phyloP scores from a whole-genome alignment of 2,113 vertebrate genomes.

The Macheiramphus alcinus region DNA sequence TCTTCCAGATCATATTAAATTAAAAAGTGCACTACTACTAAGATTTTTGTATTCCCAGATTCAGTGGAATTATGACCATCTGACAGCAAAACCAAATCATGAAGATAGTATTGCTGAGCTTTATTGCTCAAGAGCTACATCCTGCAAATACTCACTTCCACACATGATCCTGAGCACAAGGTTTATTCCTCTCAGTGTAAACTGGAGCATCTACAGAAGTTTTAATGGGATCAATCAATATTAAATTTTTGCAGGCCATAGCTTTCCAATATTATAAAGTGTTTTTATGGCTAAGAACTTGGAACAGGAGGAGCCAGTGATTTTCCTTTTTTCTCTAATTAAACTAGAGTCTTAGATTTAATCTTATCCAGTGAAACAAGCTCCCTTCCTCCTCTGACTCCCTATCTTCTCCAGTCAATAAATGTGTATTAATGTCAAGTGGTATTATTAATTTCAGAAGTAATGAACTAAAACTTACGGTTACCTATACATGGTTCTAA shows the following conservation, averaged over 20 bases:
- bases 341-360: background rate
- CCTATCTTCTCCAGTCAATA: background rate
- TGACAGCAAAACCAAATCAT: background rate
- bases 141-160: background rate
- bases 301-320: background rate
- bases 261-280: background rate
- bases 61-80: background rate
- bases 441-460: background rate
- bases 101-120: background rate
- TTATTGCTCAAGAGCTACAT: background rate
- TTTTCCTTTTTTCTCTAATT: background rate
- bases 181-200: background rate
- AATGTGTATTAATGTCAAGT: background rate
- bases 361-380: background rate
- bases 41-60: background rate
- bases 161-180: background rate
- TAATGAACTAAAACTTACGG: background rate
- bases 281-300: background rate
- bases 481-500: background rate
- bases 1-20: background rate
- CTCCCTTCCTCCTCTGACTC: background rate
- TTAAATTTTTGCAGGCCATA: background rate
- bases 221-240: background rate
- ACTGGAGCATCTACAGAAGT: background rate
- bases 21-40: background rate